Base-by-base conservation (phyloP, 2,797 vertebrate genomes). In the Sternotherus odoratus region DNA sequence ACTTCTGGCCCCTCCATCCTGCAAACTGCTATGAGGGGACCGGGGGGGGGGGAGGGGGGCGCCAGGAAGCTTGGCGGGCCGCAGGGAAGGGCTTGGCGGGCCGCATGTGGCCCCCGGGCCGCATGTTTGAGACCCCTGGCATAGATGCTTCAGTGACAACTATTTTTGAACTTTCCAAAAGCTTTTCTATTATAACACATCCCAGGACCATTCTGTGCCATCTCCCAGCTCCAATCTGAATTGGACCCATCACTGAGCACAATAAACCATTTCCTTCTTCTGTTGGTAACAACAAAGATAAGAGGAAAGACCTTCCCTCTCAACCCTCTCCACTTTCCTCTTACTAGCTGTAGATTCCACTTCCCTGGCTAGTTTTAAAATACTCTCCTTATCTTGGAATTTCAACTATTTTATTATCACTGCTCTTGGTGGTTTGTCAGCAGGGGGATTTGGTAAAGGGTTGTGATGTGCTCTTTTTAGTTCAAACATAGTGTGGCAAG, bases 191-290 rank as follows among this genome's bases (percentile, higher is more conserved):
- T n/a, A 79, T 19, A 36, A 56, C 82, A 66, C 94, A 89, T 90
- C 48, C 19, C 81, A 57, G 24, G 17, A n/a, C 75, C 83, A n/a
- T 8, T 33, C 86, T 2, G 26, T 51, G 90, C 36, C 48, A 86
- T 48, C 77, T 2, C 1, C 46, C 90, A 84, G 78, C 91, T n/a
- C 13, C 60, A 83, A 79, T 39, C 92, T 77, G 12, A 90, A 39
- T 24, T 88, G 15, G 56, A 24, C 33, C 50, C 28, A 78, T 1
- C 85, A 50, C 77, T 46, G n/a, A 92, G 46, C 36, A 92, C 39
- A 78, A 90, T 53, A 92, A 91, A 93, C 77, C 26, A 87, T 85
- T 60, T n/a, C 56, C 69, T 46, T 74, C 24, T 74, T 75, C 39
- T 28, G 15, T 17, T 36, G 33, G 1, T 69, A 28, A 21, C 79